phyloP scores from a whole-genome alignment of 1,140 invertebrate species.

The Eueides isabella region DNA sequence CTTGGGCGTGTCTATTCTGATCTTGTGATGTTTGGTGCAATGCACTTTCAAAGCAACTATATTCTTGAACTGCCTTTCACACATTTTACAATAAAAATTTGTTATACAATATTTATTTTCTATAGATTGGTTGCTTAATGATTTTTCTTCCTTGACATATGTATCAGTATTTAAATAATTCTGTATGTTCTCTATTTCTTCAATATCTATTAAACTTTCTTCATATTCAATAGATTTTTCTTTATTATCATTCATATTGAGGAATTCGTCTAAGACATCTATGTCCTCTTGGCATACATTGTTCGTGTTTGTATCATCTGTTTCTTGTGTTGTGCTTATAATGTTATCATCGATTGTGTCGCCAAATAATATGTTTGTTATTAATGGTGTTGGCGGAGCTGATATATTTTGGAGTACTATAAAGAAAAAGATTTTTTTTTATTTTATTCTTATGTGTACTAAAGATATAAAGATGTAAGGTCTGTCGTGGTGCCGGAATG shows the following conservation, averaged over 20 bases:
- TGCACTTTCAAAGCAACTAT: conserved; percentile 76
- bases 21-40: conserved; percentile 65
- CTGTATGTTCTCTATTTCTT: conserved; percentile 22
- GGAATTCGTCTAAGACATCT: conserved; percentile 56
- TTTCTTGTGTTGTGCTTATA: conserved; percentile 3
- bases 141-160: conserved; percentile 10
- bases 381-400: conserved; percentile 58
- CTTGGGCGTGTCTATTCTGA: conserved; percentile 64
- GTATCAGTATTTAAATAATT: conserved; percentile 14
- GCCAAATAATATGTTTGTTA: conserved; percentile 66
- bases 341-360: conserved; percentile 47
- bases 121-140: conserved; percentile 29
- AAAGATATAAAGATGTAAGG: no score
- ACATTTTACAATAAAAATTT: conserved; percentile 69
- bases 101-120: conserved; percentile 65
- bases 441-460: no score
- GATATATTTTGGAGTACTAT: conserved; percentile 35
- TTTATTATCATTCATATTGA: conserved; percentile 32
- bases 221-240: conserved; percentile 20
- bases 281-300: conserved; percentile 40
- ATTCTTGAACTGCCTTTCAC: conserved; percentile 76
- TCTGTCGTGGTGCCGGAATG: no score
- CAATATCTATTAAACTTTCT: conserved; percentile 23
- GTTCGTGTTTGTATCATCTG: conserved; percentile 12
- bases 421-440: background rate